These are phyloP conservation scores for Xyrauchen texanus DNA, from an alignment of 2,113 vertebrate genomes.

Conservation along the genomic window DNA sequence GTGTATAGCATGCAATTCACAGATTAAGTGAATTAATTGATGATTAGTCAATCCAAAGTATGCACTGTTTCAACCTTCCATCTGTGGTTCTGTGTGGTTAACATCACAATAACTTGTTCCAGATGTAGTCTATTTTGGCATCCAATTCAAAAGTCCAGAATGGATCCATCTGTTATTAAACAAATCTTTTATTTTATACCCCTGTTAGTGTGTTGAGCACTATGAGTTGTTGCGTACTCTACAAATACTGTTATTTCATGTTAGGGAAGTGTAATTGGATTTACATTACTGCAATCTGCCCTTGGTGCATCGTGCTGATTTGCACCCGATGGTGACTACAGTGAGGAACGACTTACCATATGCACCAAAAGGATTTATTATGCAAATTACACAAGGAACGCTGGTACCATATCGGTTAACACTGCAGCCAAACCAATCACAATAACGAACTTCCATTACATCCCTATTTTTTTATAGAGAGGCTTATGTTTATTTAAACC, in stretches of 20 bases:
- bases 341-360: conserved; percentile 62
- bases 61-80: not conserved
- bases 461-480: too few relatives aligned
- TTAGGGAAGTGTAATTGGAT: conserved; percentile 60
- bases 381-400: conserved; percentile 70
- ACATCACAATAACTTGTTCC: conserved; percentile 3
- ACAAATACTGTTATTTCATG: conserved; percentile 50
- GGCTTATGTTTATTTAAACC: too few relatives aligned
- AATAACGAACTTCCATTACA: conserved; percentile 1
- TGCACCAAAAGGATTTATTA: conserved; percentile 70
- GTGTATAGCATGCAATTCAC: not conserved
- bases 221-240: conserved; percentile 34
- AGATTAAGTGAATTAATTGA: not conserved
- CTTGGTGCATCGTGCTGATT: conserved; percentile 61
- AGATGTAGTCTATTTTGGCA: conserved; percentile 17
- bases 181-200: conserved; percentile 33
- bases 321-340: conserved; percentile 63
- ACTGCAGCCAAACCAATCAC: not conserved
- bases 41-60: not conserved
- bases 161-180: conserved; percentile 35
- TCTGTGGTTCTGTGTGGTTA: conserved; percentile 11
- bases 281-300: conserved; percentile 57
- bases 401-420: conserved; percentile 30
- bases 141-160: conserved; percentile 21
- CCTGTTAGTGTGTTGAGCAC: conserved; percentile 30